A percentile compares a stretch with the other conserved stretches of the same genome.
These are phyloP conservation scores for Cricetomys ansorgei DNA, from an alignment of 2,113 vertebrate genomes.

Conservation along the genomic window DNA sequence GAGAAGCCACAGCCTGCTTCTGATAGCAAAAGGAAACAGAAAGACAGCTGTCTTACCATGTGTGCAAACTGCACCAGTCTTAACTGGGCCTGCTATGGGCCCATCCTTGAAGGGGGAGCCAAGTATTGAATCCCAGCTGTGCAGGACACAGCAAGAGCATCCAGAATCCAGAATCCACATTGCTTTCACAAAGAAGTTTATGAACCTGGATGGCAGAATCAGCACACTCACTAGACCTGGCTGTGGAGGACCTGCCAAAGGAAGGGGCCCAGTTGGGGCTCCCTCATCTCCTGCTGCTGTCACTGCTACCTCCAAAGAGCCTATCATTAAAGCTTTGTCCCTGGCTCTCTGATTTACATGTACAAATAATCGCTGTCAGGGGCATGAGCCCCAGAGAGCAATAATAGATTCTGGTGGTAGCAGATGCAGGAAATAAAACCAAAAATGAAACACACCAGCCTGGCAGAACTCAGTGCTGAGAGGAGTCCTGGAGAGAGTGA, in stretches of 20 bases:
- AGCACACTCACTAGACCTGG: background rate
- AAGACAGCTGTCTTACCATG: background rate
- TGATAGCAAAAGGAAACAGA: background rate
- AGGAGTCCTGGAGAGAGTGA: slow-evolving; percentile 7
- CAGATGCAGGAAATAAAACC: slow-evolving; percentile 84
- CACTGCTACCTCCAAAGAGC: slow-evolving; percentile 56
- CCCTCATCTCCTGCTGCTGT: slow-evolving; percentile 21
- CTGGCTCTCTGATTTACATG: slow-evolving; percentile 83
- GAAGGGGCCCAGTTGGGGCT: background rate
- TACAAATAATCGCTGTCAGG: slow-evolving; percentile 83
- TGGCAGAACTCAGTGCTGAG: slow-evolving; percentile 54
- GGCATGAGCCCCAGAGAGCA: slow-evolving; percentile 82
- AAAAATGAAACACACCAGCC: slow-evolving; percentile 77
- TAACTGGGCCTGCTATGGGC: background rate
- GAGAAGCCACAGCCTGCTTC: background rate
- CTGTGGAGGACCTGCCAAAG: background rate
- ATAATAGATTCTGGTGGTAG: slow-evolving; percentile 82
- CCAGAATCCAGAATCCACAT: slow-evolving; percentile 34
- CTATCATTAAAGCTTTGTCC: slow-evolving; percentile 80
- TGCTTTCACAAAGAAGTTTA: background rate
- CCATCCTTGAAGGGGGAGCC: background rate
- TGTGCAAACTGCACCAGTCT: background rate
- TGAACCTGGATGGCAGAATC: background rate
- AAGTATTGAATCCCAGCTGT: background rate
- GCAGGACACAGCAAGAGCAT: background rate